Base-by-base conservation (phyloP, 2,113 vertebrate genomes). In the Atherinomorus stipes region DNA sequence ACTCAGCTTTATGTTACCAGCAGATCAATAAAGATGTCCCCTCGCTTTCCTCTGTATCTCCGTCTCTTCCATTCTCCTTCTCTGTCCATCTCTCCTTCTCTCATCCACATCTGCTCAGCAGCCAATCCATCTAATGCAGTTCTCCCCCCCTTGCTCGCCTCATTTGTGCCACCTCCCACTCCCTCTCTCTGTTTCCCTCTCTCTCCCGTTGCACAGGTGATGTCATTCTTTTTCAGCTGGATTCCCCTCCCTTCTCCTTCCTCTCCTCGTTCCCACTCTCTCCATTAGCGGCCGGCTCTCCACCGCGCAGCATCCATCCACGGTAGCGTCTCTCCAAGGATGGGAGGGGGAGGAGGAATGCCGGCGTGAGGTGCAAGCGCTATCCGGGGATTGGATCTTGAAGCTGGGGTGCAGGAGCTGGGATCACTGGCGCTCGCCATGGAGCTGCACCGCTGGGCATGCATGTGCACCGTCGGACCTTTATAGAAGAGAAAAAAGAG, bases 71-170 rank as follows among this genome's bases (percentile, higher is more conserved):
- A 9, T 28, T 76, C 68, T 63, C 62, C 57, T 54, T 60, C 44
- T 61, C 74, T 34, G 23, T 76, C 69, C 45, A 23, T 76, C 64
- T 67, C 68, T 52, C n/a, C n/a, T 47, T 57, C 62, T 52, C 62
- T 64, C 83, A 74, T 94, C 94, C 82, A 87, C 89, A 85, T 89
- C 95, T 93, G 95, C 93, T 95, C 94, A 92, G 92, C 95, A 94
- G 94, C 95, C 96, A 96, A 95, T 97, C 96, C 95, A 94, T 96
- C 95, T 97, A 97, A 96, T 97, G 96, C 96, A 96, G 95, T 95
- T 94, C 31, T 8, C 31, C 91, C 92, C 91, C 91, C 92, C 90
- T 90, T 90, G 92, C 94, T 77, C 50, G 26, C 72, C 74, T 83
- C 86, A 53, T 69, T 93, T 93, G 16, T 60, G 25, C 94, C 94